Evolutionary conservation across 2,888 invertebrate species (phyloP), one percentile per base, ranked within the genome.

Genomic region (Drosophila hamatofila): DNA sequence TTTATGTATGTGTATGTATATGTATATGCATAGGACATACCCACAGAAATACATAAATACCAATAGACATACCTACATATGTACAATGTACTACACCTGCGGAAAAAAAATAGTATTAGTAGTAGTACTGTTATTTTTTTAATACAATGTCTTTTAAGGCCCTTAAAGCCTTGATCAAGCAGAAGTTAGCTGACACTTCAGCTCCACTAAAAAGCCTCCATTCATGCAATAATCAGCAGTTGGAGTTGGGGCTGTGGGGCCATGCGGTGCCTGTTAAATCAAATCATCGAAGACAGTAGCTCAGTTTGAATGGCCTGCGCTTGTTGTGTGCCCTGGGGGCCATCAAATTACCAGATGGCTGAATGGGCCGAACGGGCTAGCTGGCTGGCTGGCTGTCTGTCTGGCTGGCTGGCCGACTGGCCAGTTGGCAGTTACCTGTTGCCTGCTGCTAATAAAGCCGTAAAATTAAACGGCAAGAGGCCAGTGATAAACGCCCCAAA

Each of bases 381-480:
- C 39, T 56, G 39, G 33, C 57, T 49, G 37, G 46, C 11, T 46
- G 41, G 44, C 39, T 57, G 39, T 41, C 58, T 51, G 39, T 52
- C 4, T 46, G 42, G 33, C 18, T 52, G 39, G 44, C 57, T 49
- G 37, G 59, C 8, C 33, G 30, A 30, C 41, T 41, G 49, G 44
- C 21, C 21, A 30, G 30, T 16, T 33, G n/a, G 42, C 23, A 35
- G 46, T 23, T 33, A 14, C 25, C 25, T 27, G 55, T 6, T 30
- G 54, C 18, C 49, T 66, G 73, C 67, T 70, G 75, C 75, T 86
- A 86, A 86, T 86, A 89, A 86, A 86, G 86, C 82, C 82, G 82
- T 86, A 86, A 87, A 89, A 89, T 81, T 86, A 89, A 86, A 89
- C 80, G 88, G 80, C 88, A 75, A 78, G 76, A 72, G 88, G 54